These are phyloP conservation scores for Typhlichthys subterraneus DNA, from an alignment of 2,797 vertebrate species.

Conservation along the genomic window DNA sequence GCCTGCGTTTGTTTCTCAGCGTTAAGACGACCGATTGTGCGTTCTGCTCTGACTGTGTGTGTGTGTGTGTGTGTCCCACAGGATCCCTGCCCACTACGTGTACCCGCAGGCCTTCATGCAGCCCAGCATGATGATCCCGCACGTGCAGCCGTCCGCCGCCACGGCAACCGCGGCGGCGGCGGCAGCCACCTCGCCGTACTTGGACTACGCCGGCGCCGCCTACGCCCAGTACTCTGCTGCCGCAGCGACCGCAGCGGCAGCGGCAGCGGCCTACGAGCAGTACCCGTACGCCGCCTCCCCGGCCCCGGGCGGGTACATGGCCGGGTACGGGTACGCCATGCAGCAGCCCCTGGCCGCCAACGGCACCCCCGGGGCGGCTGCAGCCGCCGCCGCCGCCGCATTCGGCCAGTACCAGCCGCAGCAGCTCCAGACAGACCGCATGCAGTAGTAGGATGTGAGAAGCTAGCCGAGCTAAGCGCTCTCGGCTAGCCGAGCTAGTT, in stretches of 20 bases:
- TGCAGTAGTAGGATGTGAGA: constrained; percentile 86
- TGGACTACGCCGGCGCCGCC: constrained; percentile 92
- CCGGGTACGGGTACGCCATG: constrained; percentile 91
- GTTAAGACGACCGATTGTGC: constrained; percentile 44
- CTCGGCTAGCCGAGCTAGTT: not conserved
- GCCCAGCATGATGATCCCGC: constrained; percentile 91
- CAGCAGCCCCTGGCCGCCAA: constrained; percentile 92
- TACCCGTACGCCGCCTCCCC: constrained; percentile 94
- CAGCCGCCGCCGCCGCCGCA: constrained; percentile 76
- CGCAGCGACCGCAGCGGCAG: constrained; percentile 81
- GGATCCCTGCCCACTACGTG: constrained; percentile 95
- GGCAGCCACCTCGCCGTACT: constrained; percentile 87
- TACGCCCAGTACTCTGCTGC: constrained; percentile 91
- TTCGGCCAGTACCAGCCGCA: constrained; percentile 91
- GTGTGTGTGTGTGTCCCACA: constrained; percentile 74
- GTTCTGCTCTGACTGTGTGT: constrained; percentile 42
- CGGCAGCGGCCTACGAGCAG: constrained; percentile 90
- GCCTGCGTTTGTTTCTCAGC: constrained; percentile 83
- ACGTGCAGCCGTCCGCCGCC: constrained; percentile 85
- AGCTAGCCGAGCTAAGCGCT: constrained; percentile 4
- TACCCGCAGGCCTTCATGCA: constrained; percentile 97
- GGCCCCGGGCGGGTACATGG: constrained; percentile 88
- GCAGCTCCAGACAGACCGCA: constrained; percentile 94
- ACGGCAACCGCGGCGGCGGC: constrained; percentile 80
- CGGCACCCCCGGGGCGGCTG: constrained; percentile 84